Evolutionary conservation across 2,888 invertebrate genomes (phyloP), one percentile per base, ranked within the genome.

Genomic region (Temnothorax rugatulus): DNA sequence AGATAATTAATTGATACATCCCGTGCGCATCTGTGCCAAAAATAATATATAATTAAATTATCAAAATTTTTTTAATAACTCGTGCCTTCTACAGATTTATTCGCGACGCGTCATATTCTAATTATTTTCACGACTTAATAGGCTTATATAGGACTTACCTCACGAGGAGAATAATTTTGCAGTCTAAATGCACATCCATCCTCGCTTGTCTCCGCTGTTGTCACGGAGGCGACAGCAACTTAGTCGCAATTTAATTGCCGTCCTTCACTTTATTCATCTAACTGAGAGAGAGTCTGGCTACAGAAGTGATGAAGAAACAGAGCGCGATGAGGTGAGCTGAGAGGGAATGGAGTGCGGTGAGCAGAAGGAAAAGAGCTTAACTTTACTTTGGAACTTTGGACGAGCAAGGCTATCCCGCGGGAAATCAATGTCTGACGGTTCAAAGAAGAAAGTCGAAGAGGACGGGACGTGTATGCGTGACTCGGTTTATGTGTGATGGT

Each of bases 391-490:
- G 38, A 84, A 84, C 84, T 84, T 84, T 59, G 82, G 25, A n/a
- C 47, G 63, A 64, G 64, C 74, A 41, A 61, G 74, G 18, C 21
- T 63, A 63, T 64, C 84, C 54, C 76, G 50, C 44, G 84, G 83
- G 84, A 84, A 84, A 84, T 84, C 76, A 84, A 77, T 83, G 83
- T 76, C 64, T 82, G 63, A 71, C 71, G 47, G 75, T 69, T 71
- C 47, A 66, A 64, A 73, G 81, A 54, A 64, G 71, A 54, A 54
- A 77, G 44, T 61, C 84, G 57, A 50, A 63, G 18, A 64, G 76
- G 59, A 84, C 47, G 47, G n/a, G 52, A 34, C 52, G 63, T 77
- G 75, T 54, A 63, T 61, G 68, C 34, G 71, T 52, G 69, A 11
- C 57, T 57, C 29, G 15, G 29, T 82, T 50, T 76, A 52, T 41